A percentile compares a stretch with the other conserved stretches of the same genome.
These are phyloP conservation scores for Pipistrellus pipistrellus DNA, from an alignment of 2,797 vertebrate species.

Conservation along the genomic window DNA sequence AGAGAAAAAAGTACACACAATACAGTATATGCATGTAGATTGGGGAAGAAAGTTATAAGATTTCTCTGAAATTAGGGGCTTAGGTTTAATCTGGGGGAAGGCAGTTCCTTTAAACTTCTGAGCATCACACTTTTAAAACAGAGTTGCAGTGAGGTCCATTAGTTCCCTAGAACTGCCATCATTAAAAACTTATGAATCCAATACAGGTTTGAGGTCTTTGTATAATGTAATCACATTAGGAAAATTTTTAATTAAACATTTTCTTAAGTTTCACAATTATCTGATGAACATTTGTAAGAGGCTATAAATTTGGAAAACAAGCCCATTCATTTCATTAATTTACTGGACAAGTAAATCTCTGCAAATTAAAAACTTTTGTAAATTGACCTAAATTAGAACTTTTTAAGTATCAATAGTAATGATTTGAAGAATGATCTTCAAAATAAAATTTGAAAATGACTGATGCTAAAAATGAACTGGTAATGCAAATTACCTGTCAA, in stretches of 20 bases:
- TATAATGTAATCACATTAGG: background rate
- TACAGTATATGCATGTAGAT: background rate
- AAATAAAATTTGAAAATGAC: slow-evolving; percentile 75
- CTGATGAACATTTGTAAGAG: background rate
- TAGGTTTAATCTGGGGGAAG: background rate
- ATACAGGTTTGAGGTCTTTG: background rate
- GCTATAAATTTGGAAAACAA: slow-evolving; percentile 11
- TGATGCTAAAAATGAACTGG: slow-evolving; percentile 51
- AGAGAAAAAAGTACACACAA: background rate
- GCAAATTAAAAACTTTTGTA: slow-evolving; percentile 46
- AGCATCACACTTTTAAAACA: slow-evolving; percentile 23
- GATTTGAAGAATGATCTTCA: slow-evolving; percentile 44
- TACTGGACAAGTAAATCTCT: slow-evolving; percentile 43
- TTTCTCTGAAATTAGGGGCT: slow-evolving; percentile 50
- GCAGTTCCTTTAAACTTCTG: slow-evolving; percentile 40
- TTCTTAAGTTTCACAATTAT: slow-evolving; percentile 21
- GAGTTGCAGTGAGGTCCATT: background rate
- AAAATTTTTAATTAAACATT: slow-evolving; percentile 26
- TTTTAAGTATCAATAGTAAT: slow-evolving; percentile 59
- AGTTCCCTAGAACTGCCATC: too few species aligned
- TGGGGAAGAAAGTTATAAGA: slow-evolving; percentile 27
- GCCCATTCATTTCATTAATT: background rate
- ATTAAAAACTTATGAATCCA: too few species aligned
- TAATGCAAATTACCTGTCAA: slow-evolving; percentile 56
- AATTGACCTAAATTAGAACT: slow-evolving; percentile 67